Base-by-base conservation (phyloP, 2,113 vertebrate genomes). In the Hyla sarda region DNA sequence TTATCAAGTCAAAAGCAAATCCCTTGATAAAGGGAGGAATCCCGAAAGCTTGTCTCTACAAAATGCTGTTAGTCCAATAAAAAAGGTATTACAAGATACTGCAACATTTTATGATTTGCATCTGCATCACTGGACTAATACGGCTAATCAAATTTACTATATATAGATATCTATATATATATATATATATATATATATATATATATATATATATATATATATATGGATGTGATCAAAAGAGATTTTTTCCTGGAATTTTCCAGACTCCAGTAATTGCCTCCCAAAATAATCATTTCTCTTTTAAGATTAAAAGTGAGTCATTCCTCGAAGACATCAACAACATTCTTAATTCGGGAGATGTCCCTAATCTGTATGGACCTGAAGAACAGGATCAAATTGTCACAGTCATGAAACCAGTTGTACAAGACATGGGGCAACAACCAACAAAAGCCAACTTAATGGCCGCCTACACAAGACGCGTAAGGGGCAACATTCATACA, bases 311-410 rank as follows among this genome's bases (percentile, higher is more conserved):
- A 91, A 95, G 87, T 0, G 96, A 98, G 89, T 96, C 96, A 14
- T 99, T 98, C 91, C 93, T 99, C 25, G 97, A 98, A 88, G 97
- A 99, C 84, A 95, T 99, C 86, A 98, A 97, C 93, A 97, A 92
- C 75, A 90, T 99, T 88, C 92, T 99, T 86, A 98, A 96, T 89
- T 97, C 96, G 0, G 97, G 97, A 0, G 97, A 98, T 7, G 89
- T 99, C 89, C 97, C 97, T 37, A 96, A 95, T 86, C 89, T 98
- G 82, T 98, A 98, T 54, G 89, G n/a, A 3, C 2, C 78, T 0
- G 96, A 98, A 0, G 97, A 99, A 83, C 91, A 96, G 88, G 97
- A 99, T 60, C 92, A 93, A 88, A 98, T 99, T 85, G 48, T 97
- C 87, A 91, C 80, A 0, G 85, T 93, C 30, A 97, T 98, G 97